Evolutionary conservation across 2,797 vertebrate species (phyloP), one percentile per base, ranked within the genome.

Genomic region (Gambusia yucatana): DNA sequence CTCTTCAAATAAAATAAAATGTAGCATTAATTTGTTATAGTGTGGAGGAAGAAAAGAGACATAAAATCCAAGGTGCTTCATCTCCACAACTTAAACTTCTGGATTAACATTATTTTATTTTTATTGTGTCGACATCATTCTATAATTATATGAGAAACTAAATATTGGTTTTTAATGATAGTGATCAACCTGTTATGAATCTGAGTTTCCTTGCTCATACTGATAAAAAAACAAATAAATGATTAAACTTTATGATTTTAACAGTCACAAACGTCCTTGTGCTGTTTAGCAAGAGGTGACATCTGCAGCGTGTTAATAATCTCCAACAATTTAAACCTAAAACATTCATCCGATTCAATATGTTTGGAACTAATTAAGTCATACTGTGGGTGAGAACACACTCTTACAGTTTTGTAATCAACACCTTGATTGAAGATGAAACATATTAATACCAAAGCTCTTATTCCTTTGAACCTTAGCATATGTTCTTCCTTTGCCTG

Each of bases 301-400:
- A 52, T 10, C 10, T 39, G 43, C 71, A 16, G 47, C 22, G 2
- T 0, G 3, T 75, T 52, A 25, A 9, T 41, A 59, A 22, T 76
- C 69, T 36, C 28, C 48, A 44, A 20, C 25, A 72, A 20, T 72
- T 73, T 55, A 28, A 84, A 55, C 39, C 10, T 25, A 33, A 81
- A n/a, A 76, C 78, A 79, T 3, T 3, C n/a, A 72, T 25, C 30
- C 1, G 36, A 70, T 70, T 82, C 14, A 25, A 76, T 76, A 25
- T 71, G 77, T 81, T 83, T 77, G 17, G 6, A 75, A 50, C n/a
- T 33, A 75, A 84, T 78, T 77, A 75, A 84, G 47, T 88, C 78
- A 80, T 81, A 73, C 59, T 82, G 79, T 77, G 55, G 25, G 74
- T 84, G 90, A 63, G 79, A 89, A 86, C 82, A 76, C 84, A 81